These are phyloP conservation scores for Aurelia coerulea DNA, from an alignment of 30 jellyfish, hydroid and myxozoan genomes.

Conservation along the genomic window DNA sequence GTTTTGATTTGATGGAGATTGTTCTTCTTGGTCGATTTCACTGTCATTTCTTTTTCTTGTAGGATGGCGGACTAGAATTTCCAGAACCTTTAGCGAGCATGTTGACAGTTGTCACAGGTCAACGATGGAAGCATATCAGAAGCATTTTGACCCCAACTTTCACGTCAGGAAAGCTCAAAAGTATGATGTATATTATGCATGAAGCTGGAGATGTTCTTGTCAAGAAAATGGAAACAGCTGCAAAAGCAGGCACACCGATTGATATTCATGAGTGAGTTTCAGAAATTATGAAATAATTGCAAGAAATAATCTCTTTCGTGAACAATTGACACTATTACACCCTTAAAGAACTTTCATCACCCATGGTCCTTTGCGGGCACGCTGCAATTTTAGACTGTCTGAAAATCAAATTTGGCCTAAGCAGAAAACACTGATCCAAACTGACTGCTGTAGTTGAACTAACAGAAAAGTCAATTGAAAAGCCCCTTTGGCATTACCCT, in stretches of 20 bases:
- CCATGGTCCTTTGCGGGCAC: no score
- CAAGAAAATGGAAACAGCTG: conserved; percentile 38
- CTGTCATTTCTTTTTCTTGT: not conserved
- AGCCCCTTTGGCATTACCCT: no score
- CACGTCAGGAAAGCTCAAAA: conserved; percentile 79
- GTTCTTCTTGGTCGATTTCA: not conserved
- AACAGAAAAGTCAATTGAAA: no score
- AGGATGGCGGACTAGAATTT: conserved; percentile 39
- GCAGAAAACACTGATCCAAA: no score
- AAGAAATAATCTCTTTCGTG: no score
- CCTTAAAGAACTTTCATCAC: no score
- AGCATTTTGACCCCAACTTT: conserved; percentile 71
- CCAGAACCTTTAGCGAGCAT: conserved; percentile 76
- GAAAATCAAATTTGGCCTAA: no score
- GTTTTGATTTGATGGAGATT: not conserved
- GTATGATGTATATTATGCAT: conserved; percentile 62
- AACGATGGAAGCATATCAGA: conserved; percentile 82
- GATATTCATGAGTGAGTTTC: conserved; percentile 46
- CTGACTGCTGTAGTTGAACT: no score
- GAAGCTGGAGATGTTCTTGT: conserved; percentile 63
- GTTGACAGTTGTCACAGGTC: conserved; percentile 65
- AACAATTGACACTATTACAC: no score
- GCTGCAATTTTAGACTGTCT: no score
- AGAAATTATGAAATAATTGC: no score
- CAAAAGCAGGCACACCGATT: conserved; percentile 21